Evolutionary conservation across 92 coral and sea anemone genomes (phyloP).

Genomic region (Phenganax stokvisi): DNA sequence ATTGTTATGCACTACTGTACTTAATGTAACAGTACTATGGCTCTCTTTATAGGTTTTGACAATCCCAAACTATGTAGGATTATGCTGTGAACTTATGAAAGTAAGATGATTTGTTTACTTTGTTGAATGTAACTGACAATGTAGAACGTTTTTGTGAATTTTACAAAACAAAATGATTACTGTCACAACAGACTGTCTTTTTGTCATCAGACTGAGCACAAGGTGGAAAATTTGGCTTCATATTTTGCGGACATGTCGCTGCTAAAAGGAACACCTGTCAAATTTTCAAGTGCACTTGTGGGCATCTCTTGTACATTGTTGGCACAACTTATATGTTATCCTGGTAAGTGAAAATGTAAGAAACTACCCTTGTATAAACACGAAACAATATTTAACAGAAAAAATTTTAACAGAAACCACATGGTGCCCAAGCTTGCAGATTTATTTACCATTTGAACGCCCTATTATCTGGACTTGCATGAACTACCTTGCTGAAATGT

Average conservation of each 20-base stretch:
- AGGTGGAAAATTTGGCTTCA: slow-evolving; percentile 74
- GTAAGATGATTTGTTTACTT: slow-evolving; percentile 51
- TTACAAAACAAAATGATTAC: neutral
- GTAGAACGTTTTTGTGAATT: neutral
- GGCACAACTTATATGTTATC: slow-evolving; percentile 66
- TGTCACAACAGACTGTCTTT: neutral
- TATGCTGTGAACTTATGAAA: slow-evolving; percentile 69
- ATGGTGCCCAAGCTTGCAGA: slow-evolving; percentile 23
- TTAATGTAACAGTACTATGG: neutral
- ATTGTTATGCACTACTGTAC: too few species aligned
- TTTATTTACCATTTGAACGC: slow-evolving; percentile 26
- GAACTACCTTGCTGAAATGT: slow-evolving; percentile 10
- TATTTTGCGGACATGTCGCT: slow-evolving; percentile 82
- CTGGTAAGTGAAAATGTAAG: slow-evolving; percentile 49
- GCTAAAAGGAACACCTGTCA: slow-evolving; percentile 70
- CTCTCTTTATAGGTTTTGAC: slow-evolving; percentile 65
- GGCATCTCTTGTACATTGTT: slow-evolving; percentile 75
- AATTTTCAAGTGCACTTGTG: slow-evolving; percentile 71
- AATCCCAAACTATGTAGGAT: slow-evolving; percentile 74
- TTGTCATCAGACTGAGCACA: slow-evolving; percentile 59
- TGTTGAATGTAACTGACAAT: too few species aligned
- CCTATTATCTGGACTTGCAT: slow-evolving; percentile 1
- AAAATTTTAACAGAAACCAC: slow-evolving; percentile 21
- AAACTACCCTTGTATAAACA: neutral
- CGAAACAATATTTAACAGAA: slow-evolving; percentile 7